A percentile compares a stretch with the other conserved stretches of the same genome.
Evolutionary conservation across 1,140 invertebrate species (phyloP).

Genomic region (Polyergus mexicanus): DNA sequence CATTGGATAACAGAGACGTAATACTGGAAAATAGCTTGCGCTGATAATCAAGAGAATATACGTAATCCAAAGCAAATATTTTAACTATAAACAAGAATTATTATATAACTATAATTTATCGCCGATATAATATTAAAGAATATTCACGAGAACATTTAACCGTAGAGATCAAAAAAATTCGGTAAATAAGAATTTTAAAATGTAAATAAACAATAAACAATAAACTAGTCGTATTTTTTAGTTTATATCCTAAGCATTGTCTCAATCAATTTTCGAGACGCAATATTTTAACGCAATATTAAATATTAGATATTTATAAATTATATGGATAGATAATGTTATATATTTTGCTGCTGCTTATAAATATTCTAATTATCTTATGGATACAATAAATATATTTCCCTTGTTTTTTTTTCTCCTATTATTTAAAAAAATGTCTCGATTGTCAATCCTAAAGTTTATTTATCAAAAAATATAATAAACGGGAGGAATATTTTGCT

Average conservation of each 20-base stretch:
- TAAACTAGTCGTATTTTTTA: neutral
- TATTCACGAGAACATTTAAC: neutral
- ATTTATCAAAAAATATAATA: neutral
- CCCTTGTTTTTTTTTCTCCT: neutral
- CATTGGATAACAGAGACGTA: neutral
- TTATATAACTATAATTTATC: too few species aligned
- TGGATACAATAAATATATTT: neutral
- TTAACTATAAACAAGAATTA: too few species aligned
- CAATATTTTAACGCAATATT: neutral
- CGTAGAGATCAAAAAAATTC: neutral
- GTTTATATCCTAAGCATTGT: neutral
- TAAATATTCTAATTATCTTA: neutral
- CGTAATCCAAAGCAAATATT: neutral
- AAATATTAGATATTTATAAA: slow-evolving; percentile 2
- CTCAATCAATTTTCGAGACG: neutral
- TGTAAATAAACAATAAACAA: neutral
- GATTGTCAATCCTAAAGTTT: slow-evolving; percentile 5
- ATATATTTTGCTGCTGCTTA: neutral
- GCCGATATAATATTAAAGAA: neutral
- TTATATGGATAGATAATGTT: neutral
- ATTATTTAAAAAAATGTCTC: neutral
- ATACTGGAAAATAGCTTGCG: neutral
- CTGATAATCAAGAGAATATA: neutral
- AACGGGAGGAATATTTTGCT: neutral
- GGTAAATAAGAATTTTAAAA: too few species aligned